Conservation (phyloP, 2,113 vertebrate genomes). For the Crocuta crocuta region DNA sequence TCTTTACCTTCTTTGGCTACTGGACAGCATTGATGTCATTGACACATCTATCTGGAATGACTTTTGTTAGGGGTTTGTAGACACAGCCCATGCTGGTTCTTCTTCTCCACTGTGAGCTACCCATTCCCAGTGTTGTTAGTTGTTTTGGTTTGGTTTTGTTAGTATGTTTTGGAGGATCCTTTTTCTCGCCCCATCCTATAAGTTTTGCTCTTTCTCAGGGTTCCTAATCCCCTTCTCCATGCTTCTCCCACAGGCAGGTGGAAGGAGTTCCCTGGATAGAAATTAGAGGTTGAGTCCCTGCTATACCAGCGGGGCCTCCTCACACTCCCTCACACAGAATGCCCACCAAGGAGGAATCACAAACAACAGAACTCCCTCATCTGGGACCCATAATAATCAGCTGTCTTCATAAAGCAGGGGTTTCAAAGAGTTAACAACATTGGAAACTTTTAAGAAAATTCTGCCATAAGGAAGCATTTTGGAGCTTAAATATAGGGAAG, state of each 20-base stretch:
- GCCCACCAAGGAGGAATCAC: not conserved
- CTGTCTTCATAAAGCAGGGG: not conserved
- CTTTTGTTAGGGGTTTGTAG: not conserved
- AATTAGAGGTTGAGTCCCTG: not conserved
- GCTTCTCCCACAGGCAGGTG: not conserved
- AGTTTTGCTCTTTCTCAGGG: not conserved
- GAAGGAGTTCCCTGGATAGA: not conserved
- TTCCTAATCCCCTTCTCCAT: not conserved
- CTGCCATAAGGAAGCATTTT: constrained; percentile 78
- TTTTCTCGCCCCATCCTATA: not conserved
- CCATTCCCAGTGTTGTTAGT: not conserved
- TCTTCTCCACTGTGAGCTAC: not conserved
- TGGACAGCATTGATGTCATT: not conserved
- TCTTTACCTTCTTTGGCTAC: not conserved
- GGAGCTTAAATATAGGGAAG: constrained; percentile 64
- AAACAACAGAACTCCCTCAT: not conserved
- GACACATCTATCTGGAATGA: not conserved
- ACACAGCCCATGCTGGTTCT: not conserved
- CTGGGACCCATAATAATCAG: not conserved
- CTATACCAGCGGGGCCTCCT: not conserved
- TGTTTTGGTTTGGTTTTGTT: not conserved
- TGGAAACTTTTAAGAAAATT: constrained; percentile 50
- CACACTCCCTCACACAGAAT: not conserved
- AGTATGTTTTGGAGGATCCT: not conserved
- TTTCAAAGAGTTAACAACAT: constrained; percentile 66